A percentile compares a stretch with the other conserved stretches of the same genome.
phyloP scores from a whole-genome alignment of 1,140 invertebrate species.

The Hyphantria cunea region DNA sequence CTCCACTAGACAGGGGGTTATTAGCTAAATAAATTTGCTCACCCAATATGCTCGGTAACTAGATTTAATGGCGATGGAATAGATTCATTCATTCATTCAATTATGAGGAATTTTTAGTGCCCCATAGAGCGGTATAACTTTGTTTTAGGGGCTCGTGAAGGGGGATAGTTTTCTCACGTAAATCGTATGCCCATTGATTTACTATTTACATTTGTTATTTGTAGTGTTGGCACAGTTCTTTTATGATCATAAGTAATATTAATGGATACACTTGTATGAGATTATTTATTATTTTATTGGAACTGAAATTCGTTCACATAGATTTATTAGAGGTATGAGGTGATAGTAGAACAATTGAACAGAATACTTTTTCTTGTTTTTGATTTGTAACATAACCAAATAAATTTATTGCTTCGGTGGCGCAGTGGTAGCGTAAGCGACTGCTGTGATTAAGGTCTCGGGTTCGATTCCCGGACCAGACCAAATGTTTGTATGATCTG shows the following conservation, averaged over 20 bases:
- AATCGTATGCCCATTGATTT: slow-evolving; percentile 58
- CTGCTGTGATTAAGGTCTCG: no score
- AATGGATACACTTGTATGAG: not conserved
- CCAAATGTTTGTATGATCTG: no score
- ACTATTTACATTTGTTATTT: slow-evolving; percentile 36
- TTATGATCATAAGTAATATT: not conserved
- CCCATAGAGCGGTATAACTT: slow-evolving; percentile 65
- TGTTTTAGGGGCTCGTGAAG: slow-evolving; percentile 57
- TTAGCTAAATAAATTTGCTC: slow-evolving; percentile 82
- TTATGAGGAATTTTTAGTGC: slow-evolving; percentile 81
- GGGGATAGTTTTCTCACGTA: slow-evolving; percentile 65
- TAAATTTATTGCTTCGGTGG: no score
- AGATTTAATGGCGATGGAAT: slow-evolving; percentile 81
- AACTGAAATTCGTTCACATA: no score
- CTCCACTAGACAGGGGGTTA: slow-evolving; percentile 60
- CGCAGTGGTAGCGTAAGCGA: no score
- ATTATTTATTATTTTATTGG: no score
- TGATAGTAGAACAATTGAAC: no score
- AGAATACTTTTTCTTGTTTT: no score
- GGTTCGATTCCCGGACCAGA: no score
- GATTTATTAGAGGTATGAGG: no score
- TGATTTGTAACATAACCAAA: no score
- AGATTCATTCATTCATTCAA: slow-evolving; percentile 82
- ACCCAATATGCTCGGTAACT: slow-evolving; percentile 81
- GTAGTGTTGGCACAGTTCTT: not conserved